phyloP scores from a whole-genome alignment of 1,140 invertebrate genomes.

The Olivierus martensii region DNA sequence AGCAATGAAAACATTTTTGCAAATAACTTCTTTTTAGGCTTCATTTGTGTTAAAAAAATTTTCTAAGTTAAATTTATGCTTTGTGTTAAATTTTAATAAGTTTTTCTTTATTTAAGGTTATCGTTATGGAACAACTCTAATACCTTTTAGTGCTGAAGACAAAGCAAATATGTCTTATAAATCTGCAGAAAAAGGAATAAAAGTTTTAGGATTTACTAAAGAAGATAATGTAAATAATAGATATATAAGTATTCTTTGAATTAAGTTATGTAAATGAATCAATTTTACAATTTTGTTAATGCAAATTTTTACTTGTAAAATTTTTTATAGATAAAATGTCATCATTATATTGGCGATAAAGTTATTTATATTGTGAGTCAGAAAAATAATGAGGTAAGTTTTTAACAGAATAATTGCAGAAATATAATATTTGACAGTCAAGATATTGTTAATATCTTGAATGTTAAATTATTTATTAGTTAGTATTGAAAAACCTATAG shows the following conservation, averaged over 20 bases:
- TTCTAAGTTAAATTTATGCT: neutral
- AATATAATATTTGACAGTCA: too few relatives aligned
- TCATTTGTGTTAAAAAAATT: too few relatives aligned
- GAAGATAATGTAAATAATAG: conserved; percentile 21
- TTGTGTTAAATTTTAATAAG: neutral
- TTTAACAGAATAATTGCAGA: too few relatives aligned
- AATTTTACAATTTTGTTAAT: too few relatives aligned
- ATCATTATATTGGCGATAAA: conserved; percentile 33
- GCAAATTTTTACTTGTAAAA: too few relatives aligned
- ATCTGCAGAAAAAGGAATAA: conserved; percentile 34
- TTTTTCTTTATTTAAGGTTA: conserved; percentile 30
- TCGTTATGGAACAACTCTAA: conserved; percentile 37
- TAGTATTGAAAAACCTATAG: too few relatives aligned
- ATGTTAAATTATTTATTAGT: too few relatives aligned
- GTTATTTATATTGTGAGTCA: conserved; percentile 30
- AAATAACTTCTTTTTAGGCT: too few relatives aligned
- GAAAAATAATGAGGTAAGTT: conserved; percentile 31
- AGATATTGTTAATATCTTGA: too few relatives aligned
- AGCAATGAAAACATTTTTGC: too few relatives aligned
- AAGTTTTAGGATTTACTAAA: conserved; percentile 36
- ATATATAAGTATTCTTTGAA: neutral
- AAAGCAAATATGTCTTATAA: conserved; percentile 34
- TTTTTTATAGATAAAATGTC: conserved; percentile 26
- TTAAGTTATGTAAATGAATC: too few relatives aligned
- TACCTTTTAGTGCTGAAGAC: conserved; percentile 36